Percentiles rank a stretch among this genome's conserved stretches.
These are phyloP conservation scores for Loris lydekkerianus DNA, from an alignment of 2,797 vertebrate genomes.

Conservation along the genomic window DNA sequence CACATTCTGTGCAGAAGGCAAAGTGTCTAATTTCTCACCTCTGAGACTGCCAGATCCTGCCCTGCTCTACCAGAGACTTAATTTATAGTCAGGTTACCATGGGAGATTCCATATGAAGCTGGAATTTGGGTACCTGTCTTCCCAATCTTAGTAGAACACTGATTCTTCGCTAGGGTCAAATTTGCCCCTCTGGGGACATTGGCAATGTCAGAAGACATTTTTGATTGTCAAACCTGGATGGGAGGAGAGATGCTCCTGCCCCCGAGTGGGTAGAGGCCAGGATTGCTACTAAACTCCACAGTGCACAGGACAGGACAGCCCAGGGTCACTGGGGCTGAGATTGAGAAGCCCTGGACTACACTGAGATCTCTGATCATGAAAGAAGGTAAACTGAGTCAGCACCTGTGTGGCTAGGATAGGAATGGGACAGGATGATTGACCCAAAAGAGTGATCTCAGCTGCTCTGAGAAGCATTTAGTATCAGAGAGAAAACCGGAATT, in stretches of 20 bases:
- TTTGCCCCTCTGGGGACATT: not conserved
- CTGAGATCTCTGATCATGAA: not conserved
- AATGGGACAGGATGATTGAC: not conserved
- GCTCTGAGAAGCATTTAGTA: not conserved
- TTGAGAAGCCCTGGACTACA: not conserved
- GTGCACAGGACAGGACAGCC: not conserved
- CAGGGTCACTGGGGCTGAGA: not conserved
- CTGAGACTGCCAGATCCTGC: constrained; percentile 21
- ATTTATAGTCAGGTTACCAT: constrained; percentile 10
- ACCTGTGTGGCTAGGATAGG: not conserved
- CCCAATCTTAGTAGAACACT: not conserved
- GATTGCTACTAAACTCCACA: not conserved
- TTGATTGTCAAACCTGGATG: not conserved
- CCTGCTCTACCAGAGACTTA: constrained; percentile 31
- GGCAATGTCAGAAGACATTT: not conserved
- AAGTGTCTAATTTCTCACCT: constrained; percentile 63
- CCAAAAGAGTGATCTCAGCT: not conserved
- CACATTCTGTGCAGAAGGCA: constrained; percentile 57
- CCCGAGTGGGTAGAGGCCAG: not conserved
- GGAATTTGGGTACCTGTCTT: not conserved
- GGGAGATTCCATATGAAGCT: not conserved
- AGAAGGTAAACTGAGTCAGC: not conserved
- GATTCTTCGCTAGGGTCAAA: not conserved
- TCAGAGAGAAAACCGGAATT: not conserved
- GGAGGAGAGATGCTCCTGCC: not conserved